Percentiles rank a stretch among this genome's conserved stretches.
These are phyloP conservation scores for Hydractinia echinata DNA, from an alignment of 30 jellyfish, hydroid and myxozoan genomes.

Conservation along the genomic window DNA sequence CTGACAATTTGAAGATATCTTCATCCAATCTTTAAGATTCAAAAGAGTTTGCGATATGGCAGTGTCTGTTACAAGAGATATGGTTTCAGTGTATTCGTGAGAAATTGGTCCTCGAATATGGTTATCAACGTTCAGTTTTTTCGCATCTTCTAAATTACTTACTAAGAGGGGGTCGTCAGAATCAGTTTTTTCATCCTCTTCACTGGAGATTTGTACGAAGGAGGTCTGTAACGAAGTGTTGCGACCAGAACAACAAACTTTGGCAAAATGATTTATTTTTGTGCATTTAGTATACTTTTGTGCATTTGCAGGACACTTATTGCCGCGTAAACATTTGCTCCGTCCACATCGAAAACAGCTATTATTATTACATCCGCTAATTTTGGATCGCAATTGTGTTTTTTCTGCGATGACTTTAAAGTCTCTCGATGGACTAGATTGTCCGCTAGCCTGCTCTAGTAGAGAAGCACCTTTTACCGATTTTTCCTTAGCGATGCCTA, in stretches of 20 bases:
- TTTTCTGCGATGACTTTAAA: too few relatives aligned
- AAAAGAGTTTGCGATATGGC: too few relatives aligned
- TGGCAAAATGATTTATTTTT: neutral
- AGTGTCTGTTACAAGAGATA: too few relatives aligned
- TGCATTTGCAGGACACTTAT: neutral
- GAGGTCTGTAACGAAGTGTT: too few relatives aligned
- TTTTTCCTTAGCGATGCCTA: neutral
- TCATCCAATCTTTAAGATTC: neutral
- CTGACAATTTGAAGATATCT: neutral
- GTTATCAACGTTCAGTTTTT: too few relatives aligned
- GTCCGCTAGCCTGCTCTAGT: neutral
- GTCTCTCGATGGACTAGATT: neutral
- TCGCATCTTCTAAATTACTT: too few relatives aligned
- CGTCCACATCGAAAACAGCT: neutral
- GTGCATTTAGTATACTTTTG: neutral
- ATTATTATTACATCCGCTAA: neutral
- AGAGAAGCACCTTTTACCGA: neutral
- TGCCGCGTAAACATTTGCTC: neutral
- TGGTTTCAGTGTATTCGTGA: too few relatives aligned
- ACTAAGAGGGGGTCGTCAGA: too few relatives aligned
- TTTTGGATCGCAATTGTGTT: too few relatives aligned
- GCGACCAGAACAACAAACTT: neutral
- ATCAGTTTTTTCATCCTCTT: too few relatives aligned
- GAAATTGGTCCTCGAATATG: too few relatives aligned
- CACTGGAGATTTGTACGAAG: too few relatives aligned